A percentile compares a stretch with the other conserved stretches of the same genome.
These are phyloP conservation scores for Leptinotarsa haldemani DNA, from an alignment of 2,888 invertebrate species.

Conservation along the genomic window DNA sequence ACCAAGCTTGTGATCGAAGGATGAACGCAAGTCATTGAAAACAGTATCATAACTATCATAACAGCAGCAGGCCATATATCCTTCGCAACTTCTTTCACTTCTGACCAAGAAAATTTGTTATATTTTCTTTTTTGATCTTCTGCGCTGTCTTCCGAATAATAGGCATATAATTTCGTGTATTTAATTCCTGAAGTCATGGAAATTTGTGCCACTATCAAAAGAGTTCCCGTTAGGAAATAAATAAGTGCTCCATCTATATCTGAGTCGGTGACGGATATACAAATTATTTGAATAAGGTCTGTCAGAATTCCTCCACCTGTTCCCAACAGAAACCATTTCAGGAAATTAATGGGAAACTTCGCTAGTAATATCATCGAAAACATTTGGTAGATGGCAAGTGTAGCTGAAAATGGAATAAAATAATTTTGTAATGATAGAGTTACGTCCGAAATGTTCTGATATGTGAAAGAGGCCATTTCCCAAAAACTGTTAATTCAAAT, in stretches of 20 bases:
- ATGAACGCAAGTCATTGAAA: slow-evolving; percentile 1
- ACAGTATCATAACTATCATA: neutral
- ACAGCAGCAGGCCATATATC: neutral
- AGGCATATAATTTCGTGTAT: neutral
- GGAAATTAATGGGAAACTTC: neutral
- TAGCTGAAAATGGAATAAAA: slow-evolving; percentile 12
- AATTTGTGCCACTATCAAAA: neutral
- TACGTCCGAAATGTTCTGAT: neutral
- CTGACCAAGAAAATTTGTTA: neutral
- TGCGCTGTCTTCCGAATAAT: neutral
- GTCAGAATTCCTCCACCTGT: slow-evolving; percentile 12
- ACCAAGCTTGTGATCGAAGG: slow-evolving; percentile 16
- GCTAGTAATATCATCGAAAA: neutral
- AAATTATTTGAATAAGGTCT: slow-evolving; percentile 12
- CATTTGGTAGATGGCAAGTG: slow-evolving; percentile 6
- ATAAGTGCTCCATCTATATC: slow-evolving; percentile 5
- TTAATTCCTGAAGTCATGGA: neutral
- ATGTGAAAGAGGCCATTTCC: too few species aligned
- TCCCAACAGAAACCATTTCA: slow-evolving; percentile 19
- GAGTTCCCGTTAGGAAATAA: neutral
- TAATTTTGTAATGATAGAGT: neutral
- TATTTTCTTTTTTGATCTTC: neutral
- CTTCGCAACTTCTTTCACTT: slow-evolving; percentile 11
- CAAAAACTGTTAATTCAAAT: too few species aligned
- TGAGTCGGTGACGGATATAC: slow-evolving; percentile 11